These are phyloP conservation scores for Ophraella communa DNA, from an alignment of 2,888 invertebrate species.

Conservation along the genomic window DNA sequence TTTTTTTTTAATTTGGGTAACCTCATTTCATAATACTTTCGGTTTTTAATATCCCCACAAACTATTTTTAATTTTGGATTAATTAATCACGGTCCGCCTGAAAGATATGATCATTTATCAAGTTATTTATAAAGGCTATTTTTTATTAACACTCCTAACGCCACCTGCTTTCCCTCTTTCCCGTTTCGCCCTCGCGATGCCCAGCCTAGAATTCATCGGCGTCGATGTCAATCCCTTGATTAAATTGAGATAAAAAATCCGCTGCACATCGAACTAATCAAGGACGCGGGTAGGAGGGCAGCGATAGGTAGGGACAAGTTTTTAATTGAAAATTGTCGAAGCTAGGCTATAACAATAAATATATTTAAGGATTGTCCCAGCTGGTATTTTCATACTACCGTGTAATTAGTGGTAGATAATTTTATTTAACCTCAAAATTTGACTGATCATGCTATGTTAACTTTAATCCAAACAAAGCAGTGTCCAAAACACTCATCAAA, in stretches of 20 bases:
- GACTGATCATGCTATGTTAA: too few species aligned
- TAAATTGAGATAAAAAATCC: slow-evolving; percentile 34
- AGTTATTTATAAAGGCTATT: slow-evolving; percentile 50
- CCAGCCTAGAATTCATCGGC: slow-evolving; percentile 29
- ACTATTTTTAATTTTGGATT: slow-evolving; percentile 53
- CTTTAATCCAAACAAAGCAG: slow-evolving; percentile 27
- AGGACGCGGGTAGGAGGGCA: not conserved
- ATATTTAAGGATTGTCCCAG: not conserved
- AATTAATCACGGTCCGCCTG: slow-evolving; percentile 51
- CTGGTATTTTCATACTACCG: not conserved
- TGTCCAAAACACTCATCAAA: slow-evolving; percentile 27
- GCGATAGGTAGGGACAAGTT: not conserved
- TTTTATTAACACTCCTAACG: slow-evolving; percentile 48
- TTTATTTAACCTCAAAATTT: too few species aligned
- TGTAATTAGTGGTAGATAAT: too few species aligned
- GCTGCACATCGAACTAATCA: not conserved
- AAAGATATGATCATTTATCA: slow-evolving; percentile 55
- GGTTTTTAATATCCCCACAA: slow-evolving; percentile 34
- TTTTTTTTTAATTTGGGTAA: too few species aligned
- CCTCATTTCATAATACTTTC: too few species aligned
- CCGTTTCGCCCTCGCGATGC: slow-evolving; percentile 6
- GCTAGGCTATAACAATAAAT: not conserved
- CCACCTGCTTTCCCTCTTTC: slow-evolving; percentile 15
- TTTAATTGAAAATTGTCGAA: not conserved
- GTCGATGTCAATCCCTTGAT: slow-evolving; percentile 37